These are phyloP conservation scores for Xestia rhomboidea DNA, from an alignment of 2,888 invertebrate species.

Conservation along the genomic window DNA sequence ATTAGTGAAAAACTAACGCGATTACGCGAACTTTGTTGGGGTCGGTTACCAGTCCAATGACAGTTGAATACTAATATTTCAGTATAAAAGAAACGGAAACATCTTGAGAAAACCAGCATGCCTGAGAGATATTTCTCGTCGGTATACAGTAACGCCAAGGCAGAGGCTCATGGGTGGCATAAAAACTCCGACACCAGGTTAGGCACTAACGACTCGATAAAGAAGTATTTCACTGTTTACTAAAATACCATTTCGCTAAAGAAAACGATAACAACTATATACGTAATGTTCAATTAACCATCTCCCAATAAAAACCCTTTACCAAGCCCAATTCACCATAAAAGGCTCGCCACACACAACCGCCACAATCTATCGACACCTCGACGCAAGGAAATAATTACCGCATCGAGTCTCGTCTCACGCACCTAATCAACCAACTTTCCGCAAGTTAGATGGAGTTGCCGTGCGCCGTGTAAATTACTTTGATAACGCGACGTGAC, in stretches of 20 bases:
- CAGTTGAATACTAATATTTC: neutral
- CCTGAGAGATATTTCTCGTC: too few relatives aligned
- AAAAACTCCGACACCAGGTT: too few relatives aligned
- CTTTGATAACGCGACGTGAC: constrained; percentile 84
- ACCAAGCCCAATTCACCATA: neutral
- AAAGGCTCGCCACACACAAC: constrained; percentile 36
- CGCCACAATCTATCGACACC: constrained; percentile 48
- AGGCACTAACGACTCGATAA: too few relatives aligned
- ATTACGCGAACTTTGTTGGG: neutral
- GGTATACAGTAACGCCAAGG: too few relatives aligned
- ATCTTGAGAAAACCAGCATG: too few relatives aligned
- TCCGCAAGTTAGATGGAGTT: constrained; percentile 85
- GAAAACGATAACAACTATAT: neutral
- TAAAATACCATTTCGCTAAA: neutral
- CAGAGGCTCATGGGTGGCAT: too few relatives aligned
- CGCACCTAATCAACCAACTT: constrained; percentile 86
- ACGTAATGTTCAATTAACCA: neutral
- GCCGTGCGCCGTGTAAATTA: constrained; percentile 82
- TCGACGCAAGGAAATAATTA: constrained; percentile 73
- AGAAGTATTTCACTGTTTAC: neutral
- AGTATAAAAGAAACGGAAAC: neutral
- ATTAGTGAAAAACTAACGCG: neutral
- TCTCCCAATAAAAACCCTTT: neutral
- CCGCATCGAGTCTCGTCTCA: constrained; percentile 76
- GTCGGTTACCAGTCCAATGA: neutral